Evolutionary conservation across 2,888 invertebrate species (phyloP).

Genomic region (Scelioninae gen. 1): DNA sequence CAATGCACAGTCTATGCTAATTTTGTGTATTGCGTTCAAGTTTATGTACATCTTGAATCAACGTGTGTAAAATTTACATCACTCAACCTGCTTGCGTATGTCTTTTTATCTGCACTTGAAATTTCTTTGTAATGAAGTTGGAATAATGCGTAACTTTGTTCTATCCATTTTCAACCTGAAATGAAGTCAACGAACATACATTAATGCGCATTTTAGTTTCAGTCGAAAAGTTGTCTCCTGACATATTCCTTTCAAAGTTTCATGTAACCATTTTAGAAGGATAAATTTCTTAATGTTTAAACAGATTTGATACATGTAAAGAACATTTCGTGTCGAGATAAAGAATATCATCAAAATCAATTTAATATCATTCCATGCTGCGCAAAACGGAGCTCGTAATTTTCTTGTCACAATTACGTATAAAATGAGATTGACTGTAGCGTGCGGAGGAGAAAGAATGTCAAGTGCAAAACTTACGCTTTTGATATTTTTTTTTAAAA

Average conservation of each 20-base stretch:
- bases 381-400: constrained; percentile 34
- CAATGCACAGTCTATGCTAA: constrained; percentile 1
- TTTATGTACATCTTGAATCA: constrained; percentile 15
- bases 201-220: too few species aligned
- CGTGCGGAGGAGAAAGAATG: constrained; percentile 38
- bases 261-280: constrained; percentile 16
- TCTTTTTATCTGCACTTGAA: neutral
- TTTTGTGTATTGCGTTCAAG: neutral
- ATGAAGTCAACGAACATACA: too few species aligned
- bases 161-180: too few species aligned
- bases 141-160: constrained; percentile 15
- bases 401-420: constrained; percentile 42
- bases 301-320: constrained; percentile 19
- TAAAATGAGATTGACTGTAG: constrained; percentile 47
- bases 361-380: constrained; percentile 27
- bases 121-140: constrained; percentile 11
- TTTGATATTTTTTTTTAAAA: constrained; percentile 27
- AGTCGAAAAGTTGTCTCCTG: neutral
- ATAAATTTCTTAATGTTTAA: constrained; percentile 23
- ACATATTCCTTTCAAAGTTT: constrained; percentile 18
- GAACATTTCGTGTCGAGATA: constrained; percentile 23
- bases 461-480: constrained; percentile 24
- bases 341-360: constrained; percentile 43
- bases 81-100: neutral
- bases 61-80: constrained; percentile 5